phyloP scores from a whole-genome alignment of 2,888 invertebrate species.

The Cephus pygmeus region DNA sequence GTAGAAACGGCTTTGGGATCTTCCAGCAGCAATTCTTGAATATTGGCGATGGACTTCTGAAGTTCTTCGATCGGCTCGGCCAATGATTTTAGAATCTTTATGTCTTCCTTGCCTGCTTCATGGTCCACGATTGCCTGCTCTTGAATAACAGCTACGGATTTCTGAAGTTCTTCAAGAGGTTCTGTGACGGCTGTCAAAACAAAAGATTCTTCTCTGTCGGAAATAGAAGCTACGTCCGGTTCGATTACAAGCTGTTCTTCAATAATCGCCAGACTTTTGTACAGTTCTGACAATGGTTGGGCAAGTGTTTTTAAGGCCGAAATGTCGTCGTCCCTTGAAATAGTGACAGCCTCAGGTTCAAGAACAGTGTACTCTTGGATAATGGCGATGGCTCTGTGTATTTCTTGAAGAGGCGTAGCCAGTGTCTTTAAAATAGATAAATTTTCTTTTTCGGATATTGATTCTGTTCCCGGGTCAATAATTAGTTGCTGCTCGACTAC shows the following conservation, averaged over 20 bases:
- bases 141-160: constrained; percentile 42
- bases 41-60: constrained; percentile 43
- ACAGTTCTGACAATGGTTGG: constrained; percentile 50
- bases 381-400: constrained; percentile 46
- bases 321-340: constrained; percentile 11
- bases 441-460: constrained; percentile 50
- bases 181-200: constrained; percentile 42
- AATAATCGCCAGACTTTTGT: constrained; percentile 50
- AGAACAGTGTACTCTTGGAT: constrained; percentile 38
- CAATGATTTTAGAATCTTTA: constrained; percentile 60
- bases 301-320: constrained; percentile 57
- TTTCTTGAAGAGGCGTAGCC: constrained; percentile 46
- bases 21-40: constrained; percentile 44
- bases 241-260: constrained; percentile 50
- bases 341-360: constrained; percentile 20
- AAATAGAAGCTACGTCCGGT: constrained; percentile 23
- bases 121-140: constrained; percentile 52
- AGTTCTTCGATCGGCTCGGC: constrained; percentile 63
- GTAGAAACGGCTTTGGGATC: constrained; percentile 4
- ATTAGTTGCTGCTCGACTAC: constrained; percentile 47
- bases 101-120: constrained; percentile 53
- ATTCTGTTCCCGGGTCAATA: constrained; percentile 44
- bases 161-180: constrained; percentile 46
- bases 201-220: constrained; percentile 26
- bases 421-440: constrained; percentile 39